A percentile compares a stretch with the other conserved stretches of the same genome.
Evolutionary conservation across 2,797 vertebrate genomes (phyloP).

Genomic region (Melopsittacus undulatus): DNA sequence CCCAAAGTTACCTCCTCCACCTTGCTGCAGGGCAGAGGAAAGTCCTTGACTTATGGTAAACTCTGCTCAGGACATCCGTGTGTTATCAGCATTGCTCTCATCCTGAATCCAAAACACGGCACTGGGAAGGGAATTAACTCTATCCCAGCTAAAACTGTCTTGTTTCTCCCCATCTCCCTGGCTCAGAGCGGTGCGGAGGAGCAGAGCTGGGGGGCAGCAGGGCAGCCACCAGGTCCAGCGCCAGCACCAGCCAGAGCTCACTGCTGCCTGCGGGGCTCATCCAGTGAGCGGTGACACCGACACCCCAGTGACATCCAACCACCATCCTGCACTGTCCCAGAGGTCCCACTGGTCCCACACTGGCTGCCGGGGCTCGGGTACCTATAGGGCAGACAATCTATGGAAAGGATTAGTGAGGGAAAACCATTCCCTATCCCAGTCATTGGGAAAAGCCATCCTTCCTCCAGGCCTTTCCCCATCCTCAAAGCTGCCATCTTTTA

Average conservation of each 20-base stretch:
- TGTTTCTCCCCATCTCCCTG: background rate
- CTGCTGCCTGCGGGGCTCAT: background rate
- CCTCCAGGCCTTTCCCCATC: background rate
- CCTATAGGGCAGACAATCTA: fast-evolving
- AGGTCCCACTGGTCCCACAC: background rate
- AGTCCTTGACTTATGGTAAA: background rate
- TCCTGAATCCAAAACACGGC: background rate
- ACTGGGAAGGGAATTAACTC: background rate
- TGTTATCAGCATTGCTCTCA: background rate
- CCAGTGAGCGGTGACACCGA: background rate
- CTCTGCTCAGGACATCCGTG: background rate
- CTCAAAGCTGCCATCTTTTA: background rate
- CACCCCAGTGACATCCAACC: background rate
- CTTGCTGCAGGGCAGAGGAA: background rate
- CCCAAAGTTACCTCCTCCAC: background rate
- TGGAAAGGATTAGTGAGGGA: background rate
- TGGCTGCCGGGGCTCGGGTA: background rate
- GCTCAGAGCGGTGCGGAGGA: background rate
- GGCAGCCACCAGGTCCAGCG: background rate
- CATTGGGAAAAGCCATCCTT: background rate
- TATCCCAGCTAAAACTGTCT: background rate
- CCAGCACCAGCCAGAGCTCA: fast-evolving
- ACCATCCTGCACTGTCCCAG: background rate
- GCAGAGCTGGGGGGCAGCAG: fast-evolving
- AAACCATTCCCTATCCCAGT: fast-evolving